phyloP scores from a whole-genome alignment of 2,113 vertebrate species.

The Pterophyllum scalare region DNA sequence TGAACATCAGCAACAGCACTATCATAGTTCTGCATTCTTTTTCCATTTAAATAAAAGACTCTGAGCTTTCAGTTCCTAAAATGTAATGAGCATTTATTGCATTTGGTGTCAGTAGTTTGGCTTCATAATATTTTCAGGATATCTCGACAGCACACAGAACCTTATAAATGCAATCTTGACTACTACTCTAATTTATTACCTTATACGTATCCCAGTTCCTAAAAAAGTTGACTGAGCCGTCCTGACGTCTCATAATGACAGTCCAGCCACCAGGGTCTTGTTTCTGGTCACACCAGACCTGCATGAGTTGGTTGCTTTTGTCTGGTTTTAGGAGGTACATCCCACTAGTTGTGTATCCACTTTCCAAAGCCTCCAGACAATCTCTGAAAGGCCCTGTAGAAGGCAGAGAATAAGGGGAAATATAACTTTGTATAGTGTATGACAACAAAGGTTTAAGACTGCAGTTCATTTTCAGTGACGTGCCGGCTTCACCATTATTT shows the following conservation, averaged over 20 bases:
- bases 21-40: not conserved
- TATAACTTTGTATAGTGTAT: not conserved
- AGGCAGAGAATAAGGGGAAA: not conserved
- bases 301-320: conserved; percentile 90
- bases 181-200: conserved; percentile 70
- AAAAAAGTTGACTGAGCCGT: conserved; percentile 95
- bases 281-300: conserved; percentile 94
- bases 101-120: not conserved
- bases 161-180: not conserved
- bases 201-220: conserved; percentile 97
- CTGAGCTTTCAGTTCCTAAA: not conserved
- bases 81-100: not conserved
- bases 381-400: conserved; percentile 90
- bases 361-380: conserved; percentile 89
- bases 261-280: conserved; percentile 95
- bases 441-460: not conserved
- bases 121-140: not conserved
- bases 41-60: not conserved
- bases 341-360: conserved; percentile 86
- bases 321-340: conserved; percentile 93
- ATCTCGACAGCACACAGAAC: not conserved
- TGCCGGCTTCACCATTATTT: not conserved
- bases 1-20: not conserved
- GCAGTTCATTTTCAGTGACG: not conserved
- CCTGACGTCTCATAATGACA: conserved; percentile 89